phyloP scores from a whole-genome alignment of 23 tunicate species.

The Ascidia mentula region DNA sequence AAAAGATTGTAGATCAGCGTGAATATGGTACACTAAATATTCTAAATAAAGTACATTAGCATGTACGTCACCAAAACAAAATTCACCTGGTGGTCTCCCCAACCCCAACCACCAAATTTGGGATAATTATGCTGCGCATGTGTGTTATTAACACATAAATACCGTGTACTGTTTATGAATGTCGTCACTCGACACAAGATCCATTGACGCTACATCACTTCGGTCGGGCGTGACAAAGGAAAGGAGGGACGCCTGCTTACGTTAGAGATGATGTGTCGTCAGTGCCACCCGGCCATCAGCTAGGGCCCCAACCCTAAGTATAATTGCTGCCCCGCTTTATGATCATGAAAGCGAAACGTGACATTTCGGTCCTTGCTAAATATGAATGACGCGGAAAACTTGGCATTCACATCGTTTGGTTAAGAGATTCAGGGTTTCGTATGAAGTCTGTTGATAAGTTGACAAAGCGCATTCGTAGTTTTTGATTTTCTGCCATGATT shows the following conservation, averaged over 20 bases:
- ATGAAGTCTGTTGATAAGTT: neutral
- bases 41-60: no score
- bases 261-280: neutral
- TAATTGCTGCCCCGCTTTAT: neutral
- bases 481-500: neutral
- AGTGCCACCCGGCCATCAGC: neutral
- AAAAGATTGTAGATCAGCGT: no score
- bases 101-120: no score
- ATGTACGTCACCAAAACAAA: no score
- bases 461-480: neutral
- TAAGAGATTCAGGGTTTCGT: no score
- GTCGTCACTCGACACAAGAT: conserved; percentile 2
- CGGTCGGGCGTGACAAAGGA: neutral
- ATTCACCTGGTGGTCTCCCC: no score
- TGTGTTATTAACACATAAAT: neutral
- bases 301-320: neutral
- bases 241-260: conserved; percentile 4
- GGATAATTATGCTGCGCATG: neutral
- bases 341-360: conserved; percentile 8
- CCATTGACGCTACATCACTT: neutral
- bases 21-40: no score
- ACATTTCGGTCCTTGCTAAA: neutral
- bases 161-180: neutral
- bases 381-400: conserved; percentile 4
- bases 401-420: no score